Base-by-base conservation (phyloP, 2,797 vertebrate species). In the Valencia hispanica region DNA sequence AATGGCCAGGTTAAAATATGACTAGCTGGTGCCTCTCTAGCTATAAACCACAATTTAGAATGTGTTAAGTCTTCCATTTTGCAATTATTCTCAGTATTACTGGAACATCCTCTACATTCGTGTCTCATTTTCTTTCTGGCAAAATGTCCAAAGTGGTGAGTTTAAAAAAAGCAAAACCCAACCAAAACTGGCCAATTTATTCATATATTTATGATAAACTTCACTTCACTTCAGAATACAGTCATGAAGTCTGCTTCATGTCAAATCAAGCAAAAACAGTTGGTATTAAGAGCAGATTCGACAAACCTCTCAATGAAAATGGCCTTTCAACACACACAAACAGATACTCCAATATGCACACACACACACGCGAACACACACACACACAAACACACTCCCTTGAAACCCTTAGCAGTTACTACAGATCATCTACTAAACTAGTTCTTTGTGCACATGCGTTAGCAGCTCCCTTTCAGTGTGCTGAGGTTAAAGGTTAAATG, bases 401-500 rank as follows among this genome's bases (percentile, higher is more conserved):
- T 84, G 77, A 90, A 84, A 88, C 78, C 75, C 68, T 72, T 61
- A 57, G 70, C 72, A 20, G 69, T 76, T 59, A 39, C 50, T 79
- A 84, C 90, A 69, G 81, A 83, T 86, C 80, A 81, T 78, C 72
- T 73, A 80, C 75, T 79, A 85, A 89, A 90, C 75, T 70, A 55
- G 76, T 68, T 87, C 68, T 79, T 34, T 86, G 81, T 74, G 70
- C 25, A 66, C 74, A 71, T 82, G 72, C 72, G 57, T 55, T 30
- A 79, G 76, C 39, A 45, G 41, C 57, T 70, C 65, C 61, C 61
- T 73, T 68, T 70, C 45, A 78, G 66, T 79, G 72, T 69, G 48
- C 57, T 15, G 61, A 71, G 89, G 88, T 88, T 65, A 90, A 78
- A 90, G 89, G 92, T 93, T 91, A 92, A 93, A 91, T 82, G 86